phyloP scores from a whole-genome alignment of 2,113 vertebrate genomes.

The Cromileptes altivelis region DNA sequence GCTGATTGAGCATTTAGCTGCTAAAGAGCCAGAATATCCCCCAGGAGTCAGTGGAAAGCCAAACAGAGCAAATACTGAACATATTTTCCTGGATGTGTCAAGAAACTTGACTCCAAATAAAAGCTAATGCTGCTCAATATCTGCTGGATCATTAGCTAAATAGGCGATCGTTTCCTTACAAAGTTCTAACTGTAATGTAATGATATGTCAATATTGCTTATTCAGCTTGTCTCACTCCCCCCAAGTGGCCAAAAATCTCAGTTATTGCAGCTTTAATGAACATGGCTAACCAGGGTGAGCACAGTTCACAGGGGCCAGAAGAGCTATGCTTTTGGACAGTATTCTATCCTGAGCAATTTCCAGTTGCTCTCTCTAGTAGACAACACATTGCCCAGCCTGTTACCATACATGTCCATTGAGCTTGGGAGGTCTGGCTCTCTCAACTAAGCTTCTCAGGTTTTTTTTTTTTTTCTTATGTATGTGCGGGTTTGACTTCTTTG shows the following conservation, averaged over 20 bases:
- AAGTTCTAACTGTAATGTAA: neutral
- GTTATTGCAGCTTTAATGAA: neutral
- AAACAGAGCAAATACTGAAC: neutral
- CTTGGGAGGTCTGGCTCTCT: neutral
- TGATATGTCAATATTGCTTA: slow-evolving; percentile 1
- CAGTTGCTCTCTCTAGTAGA: neutral
- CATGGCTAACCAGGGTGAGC: too few relatives aligned
- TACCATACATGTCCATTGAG: neutral
- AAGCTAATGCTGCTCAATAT: neutral
- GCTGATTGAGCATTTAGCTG: neutral
- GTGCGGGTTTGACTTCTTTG: too few relatives aligned
- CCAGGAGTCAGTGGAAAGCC: neutral
- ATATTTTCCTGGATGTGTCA: neutral
- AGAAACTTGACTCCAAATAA: neutral
- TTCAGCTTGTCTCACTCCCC: neutral
- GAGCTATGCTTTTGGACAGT: neutral
- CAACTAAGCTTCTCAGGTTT: too few relatives aligned
- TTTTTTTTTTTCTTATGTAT: neutral
- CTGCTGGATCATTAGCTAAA: neutral
- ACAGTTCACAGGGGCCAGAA: neutral
- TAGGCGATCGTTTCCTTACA: neutral
- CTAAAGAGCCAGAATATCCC: neutral
- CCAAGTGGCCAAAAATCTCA: neutral
- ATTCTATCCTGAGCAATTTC: neutral
- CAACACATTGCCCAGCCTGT: neutral